Evolutionary conservation across 2,888 invertebrate species (phyloP), one percentile per base, ranked within the genome.

Genomic region (Macaria liturata): DNA sequence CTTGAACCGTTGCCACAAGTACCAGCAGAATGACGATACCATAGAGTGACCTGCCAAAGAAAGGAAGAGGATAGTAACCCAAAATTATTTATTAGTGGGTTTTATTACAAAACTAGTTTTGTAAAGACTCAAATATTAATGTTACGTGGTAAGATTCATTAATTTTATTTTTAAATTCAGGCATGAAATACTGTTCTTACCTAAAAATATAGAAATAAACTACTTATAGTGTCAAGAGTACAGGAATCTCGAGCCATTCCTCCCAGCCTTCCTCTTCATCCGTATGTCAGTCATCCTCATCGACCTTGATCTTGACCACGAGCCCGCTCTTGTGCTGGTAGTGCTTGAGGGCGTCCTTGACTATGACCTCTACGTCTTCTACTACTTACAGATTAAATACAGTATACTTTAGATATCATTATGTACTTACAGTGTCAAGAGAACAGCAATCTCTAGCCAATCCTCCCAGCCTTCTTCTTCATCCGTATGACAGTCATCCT

Each of bases 201-300:
- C 2, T 2, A 20, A 20, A 20, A 20, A 20, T 20, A 2, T 32
- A 40, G 6, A 7, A 2, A 37, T 37, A 37, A 37, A 37, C 34
- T 37, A 37, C 20, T 1, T 57, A 91, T 91, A 91, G 62, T 42
- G 91, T 90, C 72, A 89, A 65, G 60, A 90, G 47, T 20, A 87
- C 88, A 2, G 91, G 87, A 43, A 83, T 54, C 58, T 88, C 86
- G 61, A 82, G 54, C 88, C 87, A 91, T 4, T 79, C 75, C 3
- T 86, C 80, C 86, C 83, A 86, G 8, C 77, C 77, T 0, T 62
- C 65, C 4, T 72, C 84, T 5, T 88, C 86, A 45, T 91, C 90
- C 1, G 92, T 86, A 64, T 93, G 93, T 67, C 95, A 95, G 82
- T 95, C 94, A 8, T 91, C 83, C 6, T 94, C 93, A 62, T 94